phyloP scores from a whole-genome alignment of 2,888 invertebrate genomes.

The Lumbricus terrestris region DNA sequence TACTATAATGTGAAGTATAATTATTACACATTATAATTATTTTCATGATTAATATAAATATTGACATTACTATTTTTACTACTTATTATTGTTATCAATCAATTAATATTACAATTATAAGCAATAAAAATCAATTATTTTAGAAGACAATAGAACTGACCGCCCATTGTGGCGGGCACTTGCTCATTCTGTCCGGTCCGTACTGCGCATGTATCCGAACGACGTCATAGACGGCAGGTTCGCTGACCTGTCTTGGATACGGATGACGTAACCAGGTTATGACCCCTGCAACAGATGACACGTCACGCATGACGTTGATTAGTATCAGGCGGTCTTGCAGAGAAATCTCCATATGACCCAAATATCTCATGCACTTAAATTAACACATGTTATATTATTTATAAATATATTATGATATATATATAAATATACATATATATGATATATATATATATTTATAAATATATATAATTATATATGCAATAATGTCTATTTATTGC shows the following conservation, averaged over 20 bases:
- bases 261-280: constrained; percentile 47
- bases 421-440: no score
- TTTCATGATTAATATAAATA: neutral
- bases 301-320: neutral
- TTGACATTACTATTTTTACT: no score
- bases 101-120: no score
- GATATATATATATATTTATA: no score
- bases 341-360: no score
- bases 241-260: constrained; percentile 50
- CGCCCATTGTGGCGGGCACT: constrained; percentile 16
- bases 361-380: no score
- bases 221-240: constrained; percentile 52
- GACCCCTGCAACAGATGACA: constrained; percentile 44
- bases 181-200: constrained; percentile 28
- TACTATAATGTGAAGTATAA: no score
- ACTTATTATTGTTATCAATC: no score
- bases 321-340: neutral
- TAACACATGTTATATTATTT: no score
- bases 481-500: neutral
- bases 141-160: constrained; percentile 4
- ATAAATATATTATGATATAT: no score
- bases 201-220: constrained; percentile 53
- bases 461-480: no score
- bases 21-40: neutral
- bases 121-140: no score